Percentiles rank a stretch among this genome's conserved stretches.
Evolutionary conservation across 2,797 vertebrate species (phyloP).

Genomic region (Thalassophryne amazonica): DNA sequence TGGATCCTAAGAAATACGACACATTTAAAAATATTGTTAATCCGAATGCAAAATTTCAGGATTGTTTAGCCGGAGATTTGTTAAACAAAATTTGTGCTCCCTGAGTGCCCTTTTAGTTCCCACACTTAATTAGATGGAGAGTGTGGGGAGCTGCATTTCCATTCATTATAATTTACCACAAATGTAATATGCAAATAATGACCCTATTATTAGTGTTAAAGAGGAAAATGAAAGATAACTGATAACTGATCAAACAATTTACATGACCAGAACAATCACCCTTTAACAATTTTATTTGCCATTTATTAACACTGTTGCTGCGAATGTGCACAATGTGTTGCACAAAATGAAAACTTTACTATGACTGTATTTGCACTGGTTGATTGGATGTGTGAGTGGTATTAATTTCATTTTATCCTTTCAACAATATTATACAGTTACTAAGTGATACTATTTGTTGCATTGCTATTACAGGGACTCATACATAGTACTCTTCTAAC

Average conservation of each 20-base stretch:
- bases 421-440: conserved; percentile 51
- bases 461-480: conserved; percentile 43
- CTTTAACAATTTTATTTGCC: conserved; percentile 50
- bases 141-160: background rate
- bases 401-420: conserved; percentile 24
- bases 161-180: background rate
- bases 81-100: too few relatives aligned
- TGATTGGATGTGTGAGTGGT: conserved; percentile 6
- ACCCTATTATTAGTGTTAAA: background rate
- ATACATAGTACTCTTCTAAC: conserved; percentile 33
- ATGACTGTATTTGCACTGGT: conserved; percentile 7
- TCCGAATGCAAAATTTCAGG: too few relatives aligned
- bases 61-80: too few relatives aligned
- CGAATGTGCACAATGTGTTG: too few relatives aligned
- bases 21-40: too few relatives aligned
- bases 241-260: conserved; percentile 22
- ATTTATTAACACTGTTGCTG: conserved; percentile 46
- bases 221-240: conserved; percentile 12
- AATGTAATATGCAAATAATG: conserved; percentile 15
- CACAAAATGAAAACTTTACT: conserved; percentile 11
- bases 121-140: too few relatives aligned
- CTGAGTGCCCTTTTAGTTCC: too few relatives aligned
- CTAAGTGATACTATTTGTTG: conserved; percentile 32
- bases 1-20: too few relatives aligned
- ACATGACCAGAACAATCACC: conserved; percentile 27